Evolutionary conservation across 2,888 invertebrate genomes (phyloP).

Genomic region (Allolobophora icterica): DNA sequence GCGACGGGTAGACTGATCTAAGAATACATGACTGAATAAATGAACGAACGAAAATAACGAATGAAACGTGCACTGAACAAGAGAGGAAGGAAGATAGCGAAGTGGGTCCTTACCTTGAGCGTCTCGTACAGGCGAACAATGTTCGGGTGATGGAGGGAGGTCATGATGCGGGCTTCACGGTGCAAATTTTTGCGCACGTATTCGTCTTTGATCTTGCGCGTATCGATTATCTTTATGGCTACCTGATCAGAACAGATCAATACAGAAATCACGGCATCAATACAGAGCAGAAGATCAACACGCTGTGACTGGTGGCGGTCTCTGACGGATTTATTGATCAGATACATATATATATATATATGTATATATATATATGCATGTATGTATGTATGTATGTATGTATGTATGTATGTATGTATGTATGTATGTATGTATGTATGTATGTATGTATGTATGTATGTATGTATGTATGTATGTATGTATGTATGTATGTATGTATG

Average conservation of each 20-base stretch:
- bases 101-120: slow-evolving; percentile 57
- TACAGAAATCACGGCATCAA: background rate
- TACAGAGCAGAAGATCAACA: background rate
- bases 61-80: slow-evolving; percentile 12
- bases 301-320: background rate
- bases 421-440: no score
- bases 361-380: background rate
- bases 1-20: background rate
- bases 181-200: slow-evolving; percentile 77
- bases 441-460: no score
- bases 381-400: no score
- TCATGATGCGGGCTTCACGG: slow-evolving; percentile 76
- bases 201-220: slow-evolving; percentile 75
- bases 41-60: background rate
- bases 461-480: no score
- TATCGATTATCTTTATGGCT: slow-evolving; percentile 79
- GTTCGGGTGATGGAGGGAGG: slow-evolving; percentile 76
- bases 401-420: no score
- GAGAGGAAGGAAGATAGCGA: background rate
- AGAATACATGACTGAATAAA: background rate
- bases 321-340: background rate
- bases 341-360: background rate
- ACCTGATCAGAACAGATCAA: slow-evolving; percentile 65
- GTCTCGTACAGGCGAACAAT: slow-evolving; percentile 77
- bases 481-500: background rate